Base-by-base conservation (phyloP, 1,140 invertebrate species). In the Lerema accius region DNA sequence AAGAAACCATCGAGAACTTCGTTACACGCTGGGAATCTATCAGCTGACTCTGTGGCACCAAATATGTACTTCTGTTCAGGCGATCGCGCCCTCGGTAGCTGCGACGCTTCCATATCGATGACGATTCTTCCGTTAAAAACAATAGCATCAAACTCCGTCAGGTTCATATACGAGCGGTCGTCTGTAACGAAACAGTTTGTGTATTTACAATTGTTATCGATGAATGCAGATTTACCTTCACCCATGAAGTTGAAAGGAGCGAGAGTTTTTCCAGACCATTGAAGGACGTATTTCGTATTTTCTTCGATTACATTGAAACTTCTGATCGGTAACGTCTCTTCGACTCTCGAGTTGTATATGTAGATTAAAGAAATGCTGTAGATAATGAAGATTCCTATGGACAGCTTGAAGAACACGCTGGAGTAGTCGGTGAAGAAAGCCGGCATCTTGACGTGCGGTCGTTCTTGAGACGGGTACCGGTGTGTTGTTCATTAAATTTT, bases 21-120 rank as follows among this genome's bases (percentile, higher is more conserved):
- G 4, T 73, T 37, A 16, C 82, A 84, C 1, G 75, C 61, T 0
- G 79, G 76, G 35, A 81, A 87, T 35, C 82, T 82, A 4, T 72
- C 68, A 0, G 82, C 48, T 0, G 89, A 89, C 61, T 91, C 87
- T 59, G 85, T 84, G 0, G 65, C 77, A 5, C 72, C 78, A 40
- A 87, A 88, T n/a, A 90, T 78, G 32, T 82, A 91, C 63, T 88
- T 89, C 46, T 90, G 87, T 9, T 63, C 55, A 2, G 50, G 42
- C 0, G 74, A 69, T 15, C 82, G 65, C 16, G 65, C 50, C 26
- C 43, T 11, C 0, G 83, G 81, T 40, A 82, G 58, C 19, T 71
- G 46, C 9, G 66, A 63, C 0, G 65, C 37, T 58, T 68, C 66
- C 10, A 71, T n/a, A 4, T 67, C 3, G 17, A 76, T 62, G 0